Percentiles rank a stretch among this genome's conserved stretches.
These are phyloP conservation scores for Caenorhabditis panamensis DNA, from an alignment of 2,888 invertebrate species.

Conservation along the genomic window DNA sequence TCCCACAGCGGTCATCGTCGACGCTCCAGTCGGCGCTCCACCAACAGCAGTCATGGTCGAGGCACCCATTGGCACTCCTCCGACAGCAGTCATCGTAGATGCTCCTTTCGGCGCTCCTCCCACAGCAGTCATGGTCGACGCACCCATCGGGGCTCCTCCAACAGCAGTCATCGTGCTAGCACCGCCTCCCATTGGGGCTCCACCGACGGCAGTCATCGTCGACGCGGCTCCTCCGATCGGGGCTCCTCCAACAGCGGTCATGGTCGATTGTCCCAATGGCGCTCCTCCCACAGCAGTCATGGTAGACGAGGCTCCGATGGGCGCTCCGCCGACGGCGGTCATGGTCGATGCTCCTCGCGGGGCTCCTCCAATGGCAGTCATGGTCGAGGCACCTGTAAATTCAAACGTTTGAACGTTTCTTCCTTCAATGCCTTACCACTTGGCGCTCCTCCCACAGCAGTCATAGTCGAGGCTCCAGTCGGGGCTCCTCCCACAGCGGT, in stretches of 20 bases:
- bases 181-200: slow-evolving; percentile 48
- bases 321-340: too few species aligned
- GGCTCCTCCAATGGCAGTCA: too few species aligned
- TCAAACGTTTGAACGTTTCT: too few species aligned
- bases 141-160: slow-evolving; percentile 45
- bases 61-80: slow-evolving; percentile 48
- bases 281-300: slow-evolving; percentile 41
- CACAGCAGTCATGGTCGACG: slow-evolving; percentile 48
- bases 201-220: slow-evolving; percentile 62
- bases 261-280: slow-evolving; percentile 40
- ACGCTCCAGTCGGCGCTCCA: slow-evolving; percentile 65
- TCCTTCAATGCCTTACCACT: slow-evolving; percentile 3
- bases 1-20: slow-evolving; percentile 74
- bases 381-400: background rate
- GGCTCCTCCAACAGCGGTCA: slow-evolving; percentile 58
- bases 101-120: slow-evolving; percentile 36
- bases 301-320: background rate
- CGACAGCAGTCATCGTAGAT: slow-evolving; percentile 57
- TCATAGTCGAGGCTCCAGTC: slow-evolving; percentile 63
- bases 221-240: slow-evolving; percentile 46
- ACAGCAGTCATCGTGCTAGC: slow-evolving; percentile 52
- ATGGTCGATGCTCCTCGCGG: too few species aligned
- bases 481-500: slow-evolving; percentile 53
- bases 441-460: slow-evolving; percentile 54
- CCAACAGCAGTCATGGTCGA: slow-evolving; percentile 74